Evolutionary conservation across 2,797 vertebrate species (phyloP), one percentile per base, ranked within the genome.

Genomic region (Apogon talboti): DNA sequence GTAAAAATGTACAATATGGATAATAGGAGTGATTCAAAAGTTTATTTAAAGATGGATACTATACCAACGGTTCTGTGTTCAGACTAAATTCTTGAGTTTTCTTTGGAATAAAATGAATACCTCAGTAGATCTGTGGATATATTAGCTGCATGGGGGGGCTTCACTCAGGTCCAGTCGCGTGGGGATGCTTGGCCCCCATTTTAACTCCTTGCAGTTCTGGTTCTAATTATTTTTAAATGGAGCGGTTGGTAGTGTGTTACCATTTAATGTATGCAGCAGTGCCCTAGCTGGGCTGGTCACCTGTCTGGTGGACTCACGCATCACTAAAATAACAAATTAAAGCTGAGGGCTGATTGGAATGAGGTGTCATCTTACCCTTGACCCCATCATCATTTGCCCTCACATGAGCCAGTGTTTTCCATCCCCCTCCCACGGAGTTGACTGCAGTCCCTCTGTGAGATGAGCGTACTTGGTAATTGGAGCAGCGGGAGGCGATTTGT

Each of bases 401-500:
- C 70, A 35, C 54, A 38, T 53, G 35, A 49, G 76, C 69, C 24
- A 28, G 47, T 74, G 80, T 81, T 78, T 80, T 79, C 81, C 81
- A 60, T 65, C 75, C 73, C 56, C 67, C 76, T 75, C 64, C 62
- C 51, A 42, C 16, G 47, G 79, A 67, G 78, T 67, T 56, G 76
- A 76, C 78, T 81, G 86, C 72, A 47, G 79, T 61, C 70, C 71
- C 81, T 87, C 75, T 78, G 79, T 57, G 79, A 86, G 83, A 90
- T 83, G 84, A 87, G 86, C 65, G 41, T 13, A 50, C 73, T 81
- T 52, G 2, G 87, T 90, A 91, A 90, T 90, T 89, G 84, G 79
- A 86, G 85, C 87, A 81, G 77, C 55, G 66, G 87, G 86, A 77
- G 82, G 67, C 54, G 70, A 87, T 91, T 86, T 90, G 82, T 90